Evolutionary conservation across 2,888 invertebrate genomes (phyloP), one percentile per base, ranked within the genome.

Genomic region (Zaprionus bogoriensis): DNA sequence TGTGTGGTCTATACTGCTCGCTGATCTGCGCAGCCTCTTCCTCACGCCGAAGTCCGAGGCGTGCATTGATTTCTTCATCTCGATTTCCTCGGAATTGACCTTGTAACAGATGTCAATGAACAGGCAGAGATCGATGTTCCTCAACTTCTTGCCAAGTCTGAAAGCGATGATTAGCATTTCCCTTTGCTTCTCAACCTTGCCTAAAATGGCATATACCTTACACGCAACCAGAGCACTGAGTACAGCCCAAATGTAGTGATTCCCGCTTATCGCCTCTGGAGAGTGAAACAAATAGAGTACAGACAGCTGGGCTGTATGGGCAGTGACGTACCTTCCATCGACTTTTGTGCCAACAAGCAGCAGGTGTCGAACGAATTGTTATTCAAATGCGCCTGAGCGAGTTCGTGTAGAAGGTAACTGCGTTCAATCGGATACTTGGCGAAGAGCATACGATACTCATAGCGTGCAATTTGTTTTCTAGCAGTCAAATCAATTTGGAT

Each of bases 401-500:
- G 75, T 51, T 88, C 89, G 57, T 90, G 89, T 19, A 78, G 54
- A 3, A 90, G 48, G 57, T 89, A 90, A 27, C 81, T 77, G 23
- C 82, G 88, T 50, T 90, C 90, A 4, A 90, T 85, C 0, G 86
- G 60, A 61, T 82, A 74, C 41, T 86, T 84, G 2, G 89, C 77
- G 32, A 87, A 89, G 7, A 70, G 50, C 74, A 90, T 73, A 1
- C 90, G 87, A 36, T 76, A 76, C 47, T 90, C 89, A 32, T 88
- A 62, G 10, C 80, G 81, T 0, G 68, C 38, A 2, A 87, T 41
- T 7, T 71, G 70, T 47, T 74, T 75, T 57, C 89, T 89, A 6
- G 1, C 58, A 32, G 5, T 38, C 1, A 12, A 19, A 23, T 9
- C 2, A 3, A n/a, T 9, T 7, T 6, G 6, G 2, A 27, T 6